These are phyloP conservation scores for Arizona elegans DNA, from an alignment of 2,113 vertebrate species.

Conservation along the genomic window DNA sequence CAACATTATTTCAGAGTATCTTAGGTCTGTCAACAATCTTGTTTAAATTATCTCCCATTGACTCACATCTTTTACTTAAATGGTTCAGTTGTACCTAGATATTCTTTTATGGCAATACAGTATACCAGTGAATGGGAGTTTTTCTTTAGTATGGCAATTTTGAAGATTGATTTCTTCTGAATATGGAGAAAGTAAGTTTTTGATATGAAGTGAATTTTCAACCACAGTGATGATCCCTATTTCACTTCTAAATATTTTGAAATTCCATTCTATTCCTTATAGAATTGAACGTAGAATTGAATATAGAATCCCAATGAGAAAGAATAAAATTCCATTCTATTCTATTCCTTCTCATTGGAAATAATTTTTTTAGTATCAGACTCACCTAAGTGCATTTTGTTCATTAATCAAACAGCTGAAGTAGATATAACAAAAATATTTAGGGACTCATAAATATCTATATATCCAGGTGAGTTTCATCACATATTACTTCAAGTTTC, in stretches of 20 bases:
- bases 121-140: background rate
- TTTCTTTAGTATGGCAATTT: background rate
- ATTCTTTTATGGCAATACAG: background rate
- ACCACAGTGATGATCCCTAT: background rate
- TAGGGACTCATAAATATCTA: conserved; percentile 60
- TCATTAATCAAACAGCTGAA: conserved; percentile 49
- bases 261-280: conserved; percentile 47
- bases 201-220: background rate
- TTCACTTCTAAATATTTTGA: conserved; percentile 22
- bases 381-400: conserved; percentile 44
- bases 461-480: conserved; percentile 55
- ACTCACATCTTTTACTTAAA: background rate
- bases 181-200: conserved; percentile 10
- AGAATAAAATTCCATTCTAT: conserved; percentile 43
- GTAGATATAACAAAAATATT: conserved; percentile 40
- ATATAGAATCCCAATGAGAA: too few species aligned
- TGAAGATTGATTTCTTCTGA: conserved; percentile 37
- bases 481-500: conserved; percentile 67
- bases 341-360: conserved; percentile 52
- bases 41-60: background rate
- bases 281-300: too few species aligned
- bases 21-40: background rate
- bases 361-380: conserved; percentile 54
- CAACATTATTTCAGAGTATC: background rate
- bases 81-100: background rate